Evolutionary conservation across 2,797 vertebrate species (phyloP).

Genomic region (Hydrocynus forskahlii): DNA sequence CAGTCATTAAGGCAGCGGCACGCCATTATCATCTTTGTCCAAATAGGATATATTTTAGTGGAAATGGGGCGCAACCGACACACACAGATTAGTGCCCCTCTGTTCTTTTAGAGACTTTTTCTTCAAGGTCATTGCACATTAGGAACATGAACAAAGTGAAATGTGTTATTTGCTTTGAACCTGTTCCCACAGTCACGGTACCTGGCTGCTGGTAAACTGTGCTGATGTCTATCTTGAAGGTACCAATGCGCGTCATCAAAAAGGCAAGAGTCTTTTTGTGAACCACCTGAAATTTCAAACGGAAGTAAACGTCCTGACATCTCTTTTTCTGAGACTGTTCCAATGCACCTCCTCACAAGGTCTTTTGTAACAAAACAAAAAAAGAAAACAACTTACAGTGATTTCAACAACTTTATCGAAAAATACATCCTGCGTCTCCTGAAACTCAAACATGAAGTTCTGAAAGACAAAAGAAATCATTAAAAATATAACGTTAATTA

Average conservation of each 20-base stretch:
- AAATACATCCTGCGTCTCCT: conserved; percentile 82
- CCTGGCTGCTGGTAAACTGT: conserved; percentile 90
- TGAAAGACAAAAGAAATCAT: conserved; percentile 65
- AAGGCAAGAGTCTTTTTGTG: conserved; percentile 89
- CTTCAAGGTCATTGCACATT: background rate
- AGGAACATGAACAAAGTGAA: background rate
- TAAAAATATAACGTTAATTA: background rate
- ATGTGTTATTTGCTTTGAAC: background rate
- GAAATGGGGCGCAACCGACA: conserved; percentile 3
- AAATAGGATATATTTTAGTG: conserved; percentile 28
- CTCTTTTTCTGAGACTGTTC: background rate
- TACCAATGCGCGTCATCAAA: conserved; percentile 86
- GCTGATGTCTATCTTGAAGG: conserved; percentile 89
- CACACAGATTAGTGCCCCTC: background rate
- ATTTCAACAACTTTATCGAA: conserved; percentile 93
- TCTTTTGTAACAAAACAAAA: background rate
- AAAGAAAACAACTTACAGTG: conserved; percentile 75
- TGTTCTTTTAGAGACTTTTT: background rate
- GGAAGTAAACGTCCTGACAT: background rate
- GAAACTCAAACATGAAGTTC: conserved; percentile 95
- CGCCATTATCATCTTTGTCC: conserved; percentile 22
- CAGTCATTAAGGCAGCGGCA: conserved; percentile 31
- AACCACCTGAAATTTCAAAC: conserved; percentile 80
- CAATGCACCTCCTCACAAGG: background rate
- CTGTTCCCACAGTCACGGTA: conserved; percentile 61